Conservation (phyloP, 2,797 vertebrate species). For the Myoxocephalus aenaeus region DNA sequence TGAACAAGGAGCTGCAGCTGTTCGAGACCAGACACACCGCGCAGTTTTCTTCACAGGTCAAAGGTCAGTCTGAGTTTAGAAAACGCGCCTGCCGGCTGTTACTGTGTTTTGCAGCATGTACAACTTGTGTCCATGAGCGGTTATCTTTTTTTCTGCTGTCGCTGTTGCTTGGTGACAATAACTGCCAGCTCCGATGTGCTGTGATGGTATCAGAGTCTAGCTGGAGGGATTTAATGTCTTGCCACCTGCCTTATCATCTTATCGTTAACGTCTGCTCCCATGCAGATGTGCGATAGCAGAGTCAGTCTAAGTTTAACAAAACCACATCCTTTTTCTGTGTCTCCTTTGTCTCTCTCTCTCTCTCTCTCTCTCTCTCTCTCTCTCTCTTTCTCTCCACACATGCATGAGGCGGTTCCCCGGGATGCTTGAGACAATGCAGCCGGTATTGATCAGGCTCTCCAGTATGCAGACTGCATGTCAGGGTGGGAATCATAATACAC, state of each 20-base stretch:
- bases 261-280: neutral
- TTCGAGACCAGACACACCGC: constrained; percentile 93
- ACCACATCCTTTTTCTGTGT: neutral
- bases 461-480: constrained; percentile 42
- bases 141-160: neutral
- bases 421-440: neutral
- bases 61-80: constrained; percentile 86
- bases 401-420: neutral
- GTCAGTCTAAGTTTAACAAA: neutral
- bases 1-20: constrained; percentile 91
- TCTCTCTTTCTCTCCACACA: neutral
- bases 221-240: neutral
- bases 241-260: constrained; percentile 1
- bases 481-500: constrained; percentile 57
- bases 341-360: neutral
- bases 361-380: too few relatives aligned
- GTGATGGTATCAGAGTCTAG: neutral
- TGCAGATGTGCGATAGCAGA: neutral
- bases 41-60: constrained; percentile 94
- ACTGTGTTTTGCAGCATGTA: neutral
- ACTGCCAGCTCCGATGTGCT: neutral
- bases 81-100: too few relatives aligned
- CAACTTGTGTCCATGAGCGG: neutral
- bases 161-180: neutral
- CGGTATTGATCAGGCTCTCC: constrained; percentile 52